Conservation (phyloP, 2,888 invertebrate species). For the Steromphala cineraria region DNA sequence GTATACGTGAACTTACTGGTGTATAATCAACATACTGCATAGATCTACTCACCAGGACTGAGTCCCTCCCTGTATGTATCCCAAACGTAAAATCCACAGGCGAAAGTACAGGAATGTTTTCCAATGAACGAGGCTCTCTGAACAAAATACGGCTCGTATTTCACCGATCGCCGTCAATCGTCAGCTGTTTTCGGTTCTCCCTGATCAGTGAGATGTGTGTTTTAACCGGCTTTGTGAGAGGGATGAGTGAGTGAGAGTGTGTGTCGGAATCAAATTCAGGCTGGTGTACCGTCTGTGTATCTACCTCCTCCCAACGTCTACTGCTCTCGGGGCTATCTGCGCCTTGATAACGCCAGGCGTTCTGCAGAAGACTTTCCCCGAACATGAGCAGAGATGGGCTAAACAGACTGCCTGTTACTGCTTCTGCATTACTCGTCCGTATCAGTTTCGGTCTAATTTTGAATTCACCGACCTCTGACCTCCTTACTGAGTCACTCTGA, state of each 20-base stretch:
- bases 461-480: not conserved
- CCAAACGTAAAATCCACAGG: not conserved
- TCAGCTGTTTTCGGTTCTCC: no score
- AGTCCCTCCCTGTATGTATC: not conserved
- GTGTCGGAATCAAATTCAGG: not conserved
- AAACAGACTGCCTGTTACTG: not conserved
- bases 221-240: no score
- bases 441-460: slow-evolving; percentile 2
- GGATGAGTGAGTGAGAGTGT: no score
- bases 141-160: not conserved
- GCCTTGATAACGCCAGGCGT: not conserved
- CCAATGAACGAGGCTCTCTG: not conserved
- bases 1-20: not conserved
- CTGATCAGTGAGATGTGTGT: no score
- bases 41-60: not conserved
- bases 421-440: not conserved
- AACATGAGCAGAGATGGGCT: not conserved
- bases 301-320: not conserved
- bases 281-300: not conserved
- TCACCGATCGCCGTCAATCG: no score
- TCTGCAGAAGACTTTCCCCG: not conserved
- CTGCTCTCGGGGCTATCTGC: not conserved
- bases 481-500: not conserved
- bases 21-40: not conserved
- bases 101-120: not conserved